Evolutionary conservation across 2,113 vertebrate species (phyloP), one percentile per base, ranked within the genome.

Genomic region (Albula glossodonta): DNA sequence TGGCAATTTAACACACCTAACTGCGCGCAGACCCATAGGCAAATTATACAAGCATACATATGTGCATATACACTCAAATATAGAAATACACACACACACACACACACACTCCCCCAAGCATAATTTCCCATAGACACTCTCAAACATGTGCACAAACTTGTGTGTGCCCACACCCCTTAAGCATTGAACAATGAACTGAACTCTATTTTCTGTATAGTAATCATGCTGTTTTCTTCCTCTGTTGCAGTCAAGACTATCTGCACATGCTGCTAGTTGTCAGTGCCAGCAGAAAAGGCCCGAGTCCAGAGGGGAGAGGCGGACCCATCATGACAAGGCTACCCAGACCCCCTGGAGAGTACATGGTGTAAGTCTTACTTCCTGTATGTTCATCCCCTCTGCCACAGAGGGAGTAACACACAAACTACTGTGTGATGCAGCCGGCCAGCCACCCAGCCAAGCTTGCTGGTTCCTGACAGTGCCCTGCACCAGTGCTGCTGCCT

Each of bases 331-430:
- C 87, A 96, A 97, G 92, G 96, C 93, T 51, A 97, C 96, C 0
- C 96, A 97, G 90, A 97, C 96, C 83, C 91, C 92, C 48, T 96
- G 95, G 94, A 96, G 94, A 90, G 94, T 91, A 88, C 92, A 88
- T 91, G 92, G 94, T 92, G 96, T 97, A 92, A 97, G 96, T 96
- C 92, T 77, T 51, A 48, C 0, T 5, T 41, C 57, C 60, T 31
- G 48, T 41, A 3, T 52, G 22, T 11, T 15, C 25, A 63, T 1
- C 1, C 41, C 11, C 25, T 9, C n/a, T 22, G 49, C 48, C 22
- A 19, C 25, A 11, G 79, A 3, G 31, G 13, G 17, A 3, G 48
- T 50, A 49, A 50, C 15, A 8, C 78, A 9, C 3, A 31, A 50
- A 41, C 31, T 41, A 41, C 31, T 50, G 12, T 50, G 49, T 51